phyloP scores from a whole-genome alignment of 2,888 invertebrate species.

The Clistopyga incitator region DNA sequence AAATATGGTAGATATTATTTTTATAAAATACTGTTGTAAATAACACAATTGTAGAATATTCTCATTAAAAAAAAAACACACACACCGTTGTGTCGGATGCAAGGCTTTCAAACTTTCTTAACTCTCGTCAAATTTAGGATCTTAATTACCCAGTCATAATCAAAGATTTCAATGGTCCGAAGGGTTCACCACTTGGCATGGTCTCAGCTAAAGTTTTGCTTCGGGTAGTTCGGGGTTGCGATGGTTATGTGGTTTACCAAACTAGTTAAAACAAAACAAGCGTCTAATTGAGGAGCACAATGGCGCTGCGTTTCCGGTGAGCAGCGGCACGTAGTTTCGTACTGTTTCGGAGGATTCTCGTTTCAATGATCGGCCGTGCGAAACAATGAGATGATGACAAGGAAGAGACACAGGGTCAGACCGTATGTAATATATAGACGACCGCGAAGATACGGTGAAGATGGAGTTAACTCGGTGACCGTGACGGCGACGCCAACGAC shows the following conservation, averaged over 20 bases:
- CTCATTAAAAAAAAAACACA: no score
- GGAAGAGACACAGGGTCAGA: constrained; percentile 2
- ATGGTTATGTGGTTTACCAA: constrained; percentile 40
- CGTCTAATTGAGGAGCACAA: constrained; percentile 56
- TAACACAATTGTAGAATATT: no score
- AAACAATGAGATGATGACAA: constrained; percentile 7
- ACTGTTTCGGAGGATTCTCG: constrained; percentile 52
- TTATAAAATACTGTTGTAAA: no score
- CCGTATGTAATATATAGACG: constrained; percentile 4
- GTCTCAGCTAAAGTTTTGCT: neutral
- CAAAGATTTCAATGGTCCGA: neutral
- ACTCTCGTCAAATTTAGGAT: neutral
- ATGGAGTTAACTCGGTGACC: neutral
- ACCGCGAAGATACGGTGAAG: neutral
- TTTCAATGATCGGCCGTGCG: constrained; percentile 58
- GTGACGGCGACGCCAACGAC: neutral
- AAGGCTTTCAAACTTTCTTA: neutral
- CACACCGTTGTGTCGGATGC: no score
- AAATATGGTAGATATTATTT: no score
- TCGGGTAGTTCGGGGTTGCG: neutral
- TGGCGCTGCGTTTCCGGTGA: constrained; percentile 11
- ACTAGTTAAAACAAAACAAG: constrained; percentile 68
- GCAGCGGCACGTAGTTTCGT: constrained; percentile 46
- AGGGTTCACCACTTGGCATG: neutral
- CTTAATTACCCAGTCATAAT: neutral